Base-by-base conservation (phyloP, 2,888 invertebrate genomes). In the Bhutanitis thaidina region DNA sequence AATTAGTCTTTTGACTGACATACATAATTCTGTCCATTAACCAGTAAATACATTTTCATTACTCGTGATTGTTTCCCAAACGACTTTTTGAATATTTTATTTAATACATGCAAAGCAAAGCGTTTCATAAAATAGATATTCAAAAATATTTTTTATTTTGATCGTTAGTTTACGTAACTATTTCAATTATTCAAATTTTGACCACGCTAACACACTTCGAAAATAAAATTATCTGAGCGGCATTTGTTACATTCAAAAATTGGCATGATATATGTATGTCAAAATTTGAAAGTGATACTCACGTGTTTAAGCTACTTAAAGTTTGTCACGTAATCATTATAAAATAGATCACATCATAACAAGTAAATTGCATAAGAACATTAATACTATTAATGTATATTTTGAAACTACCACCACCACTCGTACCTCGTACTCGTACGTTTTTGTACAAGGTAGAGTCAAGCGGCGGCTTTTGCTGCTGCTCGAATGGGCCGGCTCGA, bases 201-300 rank as follows among this genome's bases (percentile, higher is more conserved):
- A 40, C 27, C 29, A 13, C 20, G 27, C 30, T 20, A 9, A 43
- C 15, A 20, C n/a, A 34, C n/a, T 44, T n/a, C n/a, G 43, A 16
- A 12, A 35, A 44, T 39, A 14, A 44, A 39, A 34, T 39, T 35
- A 13, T 34, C 34, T 1, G 7, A 13, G 29, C 29, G 16, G 16
- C 9, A 30, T 13, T 16, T 13, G 14, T 27, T 27, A 35, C 25
- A 9, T 45, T 29, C 12, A n/a, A 32, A 32, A 45, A 45, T 27
- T 37, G 12, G 7, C 27, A 27, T 7, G 1, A 25, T 15, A 10
- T 14, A 30, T n/a, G 44, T 50, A 13, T 40, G 27, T 51, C 51
- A 45, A 51, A 50, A 51, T 38, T 40, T 41, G 44, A 49, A 45
- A 51, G 51, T 16, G 35, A 29, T 20, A 10, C 29, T 34, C 43